Conservation (phyloP, 1,140 invertebrate species). For the Lordiphosa stackelbergi region DNA sequence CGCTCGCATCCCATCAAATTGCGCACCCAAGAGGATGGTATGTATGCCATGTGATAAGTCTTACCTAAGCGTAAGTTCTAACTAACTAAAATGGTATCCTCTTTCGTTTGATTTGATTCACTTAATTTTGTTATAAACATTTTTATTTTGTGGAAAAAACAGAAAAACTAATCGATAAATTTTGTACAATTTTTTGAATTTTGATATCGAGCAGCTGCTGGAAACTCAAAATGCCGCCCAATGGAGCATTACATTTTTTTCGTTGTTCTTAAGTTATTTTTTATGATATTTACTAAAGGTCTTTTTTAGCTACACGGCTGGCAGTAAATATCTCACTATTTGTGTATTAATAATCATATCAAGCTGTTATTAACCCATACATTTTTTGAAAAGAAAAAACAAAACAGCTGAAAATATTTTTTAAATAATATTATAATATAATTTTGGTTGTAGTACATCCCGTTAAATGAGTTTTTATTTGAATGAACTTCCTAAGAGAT, state of each 20-base stretch:
- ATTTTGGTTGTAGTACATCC: too few species aligned
- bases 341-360: conserved; percentile 17
- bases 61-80: conserved; percentile 66
- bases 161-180: conserved; percentile 60
- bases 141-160: conserved; percentile 12
- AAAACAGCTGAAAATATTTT: conserved; percentile 51
- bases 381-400: conserved; percentile 6
- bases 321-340: conserved; percentile 26
- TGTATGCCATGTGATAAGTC: conserved; percentile 80
- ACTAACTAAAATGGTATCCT: conserved; percentile 32
- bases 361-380: conserved; percentile 12
- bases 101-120: conserved; percentile 28
- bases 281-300: conserved; percentile 20
- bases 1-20: conserved; percentile 92
- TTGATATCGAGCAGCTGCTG: conserved; percentile 65
- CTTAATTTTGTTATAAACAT: conserved; percentile 12
- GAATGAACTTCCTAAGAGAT: background rate
- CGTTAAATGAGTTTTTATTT: conserved; percentile 8
- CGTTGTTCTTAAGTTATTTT: conserved; percentile 11
- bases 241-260: conserved; percentile 39
- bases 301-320: conserved; percentile 14
- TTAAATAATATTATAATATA: background rate
- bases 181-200: conserved; percentile 76
- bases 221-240: conserved; percentile 25
- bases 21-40: conserved; percentile 99